Base-by-base conservation (phyloP, 2,797 vertebrate species). In the Ispidina lecontei region DNA sequence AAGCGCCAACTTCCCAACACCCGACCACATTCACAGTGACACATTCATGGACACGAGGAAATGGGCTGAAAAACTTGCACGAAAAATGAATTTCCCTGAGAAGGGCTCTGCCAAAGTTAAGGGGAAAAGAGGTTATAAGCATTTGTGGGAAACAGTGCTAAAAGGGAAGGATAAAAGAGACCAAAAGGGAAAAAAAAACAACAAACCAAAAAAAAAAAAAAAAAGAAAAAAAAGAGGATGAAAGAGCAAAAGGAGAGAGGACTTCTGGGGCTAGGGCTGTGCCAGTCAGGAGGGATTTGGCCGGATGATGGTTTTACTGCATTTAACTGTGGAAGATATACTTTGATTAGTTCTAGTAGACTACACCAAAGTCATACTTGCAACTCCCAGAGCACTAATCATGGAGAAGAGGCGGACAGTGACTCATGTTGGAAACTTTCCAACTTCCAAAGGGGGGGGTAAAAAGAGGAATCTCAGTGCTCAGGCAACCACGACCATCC, bases 381-480 rank as follows among this genome's bases (percentile, higher is more conserved):
- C 80, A 91, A 81, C 90, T 97, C 97, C 97, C 97, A 55, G 83
- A 1, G 2, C 22, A 0, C 87, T 91, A 43, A 91, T 97, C 59
- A 87, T 0, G 4, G 86, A 85, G 94, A 86, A 91, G 93, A 96
- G 96, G 96, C 90, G 80, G 96, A 70, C 93, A 70, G 91, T 97
- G 97, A 97, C 95, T 97, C 97, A 97, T 80, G 71, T 59, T 97
- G 97, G 96, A 97, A 73, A 41, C 76, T 18, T 8, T 77, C 95
- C 96, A 96, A 15, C 76, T 93, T 92, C 52, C 91, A 87, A 44
- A 70, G 39, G 7, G 26, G 1, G 3, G 8, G n/a, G 26, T 12
- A 20, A 23, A 22, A n/a, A 26, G n/a, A 93, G 58, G 86, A 90
- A 69, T 80, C 78, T 90, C 37, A 22, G 28, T 4, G 22, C 79